Evolutionary conservation across 2,888 invertebrate species (phyloP).

Genomic region (Margaritifera margaritifera): DNA sequence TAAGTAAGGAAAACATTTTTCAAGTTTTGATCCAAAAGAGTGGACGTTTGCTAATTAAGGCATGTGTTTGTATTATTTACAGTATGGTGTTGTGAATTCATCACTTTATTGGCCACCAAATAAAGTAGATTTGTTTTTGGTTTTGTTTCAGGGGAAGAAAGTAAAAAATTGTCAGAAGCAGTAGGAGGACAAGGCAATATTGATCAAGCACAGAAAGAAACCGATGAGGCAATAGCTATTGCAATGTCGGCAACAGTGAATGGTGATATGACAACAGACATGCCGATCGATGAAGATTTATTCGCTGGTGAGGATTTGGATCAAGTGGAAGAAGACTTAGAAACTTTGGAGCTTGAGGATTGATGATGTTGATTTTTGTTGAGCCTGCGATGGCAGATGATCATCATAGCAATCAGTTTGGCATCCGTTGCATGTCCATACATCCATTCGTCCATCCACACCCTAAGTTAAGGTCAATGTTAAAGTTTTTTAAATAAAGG

Average conservation of each 20-base stretch:
- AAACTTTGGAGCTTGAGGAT: slow-evolving; percentile 63
- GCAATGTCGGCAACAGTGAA: slow-evolving; percentile 58
- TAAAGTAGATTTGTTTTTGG: background rate
- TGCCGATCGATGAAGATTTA: slow-evolving; percentile 71
- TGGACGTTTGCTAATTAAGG: background rate
- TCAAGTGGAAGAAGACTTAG: slow-evolving; percentile 70
- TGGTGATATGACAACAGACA: slow-evolving; percentile 57
- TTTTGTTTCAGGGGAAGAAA: slow-evolving; percentile 47
- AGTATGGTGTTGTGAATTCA: background rate
- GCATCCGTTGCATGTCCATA: no score
- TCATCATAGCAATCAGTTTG: no score
- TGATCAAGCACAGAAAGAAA: slow-evolving; percentile 37
- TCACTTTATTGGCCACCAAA: background rate
- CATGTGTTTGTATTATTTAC: background rate
- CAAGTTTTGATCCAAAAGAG: no score
- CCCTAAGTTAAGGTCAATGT: no score
- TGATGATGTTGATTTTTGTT: slow-evolving; percentile 20
- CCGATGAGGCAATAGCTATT: slow-evolving; percentile 60
- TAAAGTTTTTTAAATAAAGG: no score
- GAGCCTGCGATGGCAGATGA: no score
- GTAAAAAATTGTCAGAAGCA: slow-evolving; percentile 60
- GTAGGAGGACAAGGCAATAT: slow-evolving; percentile 29
- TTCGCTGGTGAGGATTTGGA: slow-evolving; percentile 72
- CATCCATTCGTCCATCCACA: no score
- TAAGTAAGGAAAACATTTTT: no score